Percentiles rank a stretch among this genome's conserved stretches.
These are phyloP conservation scores for Acanthacorydalis orientalis DNA, from an alignment of 2,888 invertebrate species.

Conservation along the genomic window DNA sequence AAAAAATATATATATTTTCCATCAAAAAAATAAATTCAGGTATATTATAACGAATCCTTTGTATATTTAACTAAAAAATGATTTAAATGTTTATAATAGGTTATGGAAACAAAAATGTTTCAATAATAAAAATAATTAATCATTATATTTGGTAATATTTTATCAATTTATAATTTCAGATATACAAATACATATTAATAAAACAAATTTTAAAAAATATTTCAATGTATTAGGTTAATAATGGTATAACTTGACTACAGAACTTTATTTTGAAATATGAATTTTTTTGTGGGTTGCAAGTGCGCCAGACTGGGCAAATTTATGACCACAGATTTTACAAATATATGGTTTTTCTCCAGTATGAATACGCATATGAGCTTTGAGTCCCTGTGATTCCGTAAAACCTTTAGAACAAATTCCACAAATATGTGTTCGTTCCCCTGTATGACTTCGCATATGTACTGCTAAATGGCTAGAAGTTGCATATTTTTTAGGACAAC, in stretches of 20 bases:
- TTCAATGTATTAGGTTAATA: neutral
- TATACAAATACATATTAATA: neutral
- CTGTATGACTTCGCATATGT: constrained; percentile 19
- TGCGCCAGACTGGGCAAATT: constrained; percentile 19
- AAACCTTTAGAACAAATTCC: constrained; percentile 17
- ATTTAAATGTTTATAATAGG: too few species aligned
- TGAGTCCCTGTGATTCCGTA: constrained; percentile 17
- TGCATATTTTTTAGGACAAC: constrained; percentile 17
- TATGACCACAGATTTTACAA: constrained; percentile 17
- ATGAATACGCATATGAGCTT: constrained; percentile 18
- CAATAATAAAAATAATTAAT: neutral
- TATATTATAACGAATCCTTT: too few species aligned
- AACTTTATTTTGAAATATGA: constrained; percentile 7
- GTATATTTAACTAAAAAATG: too few species aligned
- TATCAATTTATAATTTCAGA: neutral
- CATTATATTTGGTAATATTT: neutral
- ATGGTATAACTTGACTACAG: neutral
- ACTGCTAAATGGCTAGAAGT: constrained; percentile 20
- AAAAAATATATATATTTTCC: too few species aligned
- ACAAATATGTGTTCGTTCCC: constrained; percentile 17
- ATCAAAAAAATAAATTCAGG: too few species aligned
- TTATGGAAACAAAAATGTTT: too few species aligned
- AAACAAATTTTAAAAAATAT: neutral
- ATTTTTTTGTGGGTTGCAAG: constrained; percentile 18
- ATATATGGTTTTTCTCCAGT: constrained; percentile 20